Percentiles rank a stretch among this genome's conserved stretches.
Conservation (phyloP, 53 echinoderm and acorn worm genomes). For the Pentamera pediparva region DNA sequence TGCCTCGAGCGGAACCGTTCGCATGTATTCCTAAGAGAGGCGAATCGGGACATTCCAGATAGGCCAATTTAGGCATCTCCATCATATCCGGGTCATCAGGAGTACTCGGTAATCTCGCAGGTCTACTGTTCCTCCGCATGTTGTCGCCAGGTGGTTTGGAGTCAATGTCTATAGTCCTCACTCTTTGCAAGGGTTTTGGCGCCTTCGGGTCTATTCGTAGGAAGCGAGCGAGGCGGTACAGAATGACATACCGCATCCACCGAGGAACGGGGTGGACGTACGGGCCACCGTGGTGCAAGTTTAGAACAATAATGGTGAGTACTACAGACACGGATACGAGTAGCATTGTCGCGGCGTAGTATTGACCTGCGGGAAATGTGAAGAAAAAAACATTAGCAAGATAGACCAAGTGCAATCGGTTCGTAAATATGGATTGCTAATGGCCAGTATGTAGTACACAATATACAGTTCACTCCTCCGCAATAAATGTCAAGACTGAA, state of each 20-base stretch:
- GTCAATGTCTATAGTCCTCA: slow-evolving; percentile 15
- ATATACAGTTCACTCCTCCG: no score
- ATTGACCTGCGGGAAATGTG: no score
- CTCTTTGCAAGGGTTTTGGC: not conserved
- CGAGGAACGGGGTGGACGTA: slow-evolving; percentile 56
- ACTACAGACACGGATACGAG: slow-evolving; percentile 92
- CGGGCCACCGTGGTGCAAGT: slow-evolving; percentile 93
- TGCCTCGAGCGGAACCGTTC: slow-evolving; percentile 31
- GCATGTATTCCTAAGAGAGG: slow-evolving; percentile 42
- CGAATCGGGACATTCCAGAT: slow-evolving; percentile 55
- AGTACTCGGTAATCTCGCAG: not conserved
- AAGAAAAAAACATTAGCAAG: no score
- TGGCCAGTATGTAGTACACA: no score
- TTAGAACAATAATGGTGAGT: slow-evolving; percentile 78
- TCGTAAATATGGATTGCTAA: no score
- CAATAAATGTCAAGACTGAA: no score
- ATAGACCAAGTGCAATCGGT: no score
- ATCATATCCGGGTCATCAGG: slow-evolving; percentile 22
- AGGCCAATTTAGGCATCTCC: slow-evolving; percentile 49
- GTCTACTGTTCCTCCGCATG: not conserved
- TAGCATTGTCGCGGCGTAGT: slow-evolving; percentile 94
- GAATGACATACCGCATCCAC: slow-evolving; percentile 57
- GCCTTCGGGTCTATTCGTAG: slow-evolving; percentile 44
- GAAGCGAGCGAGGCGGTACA: slow-evolving; percentile 48
- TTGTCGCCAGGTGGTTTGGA: slow-evolving; percentile 20